These are phyloP conservation scores for Gorsachius magnificus DNA, from an alignment of 2,797 vertebrate species.

Conservation along the genomic window DNA sequence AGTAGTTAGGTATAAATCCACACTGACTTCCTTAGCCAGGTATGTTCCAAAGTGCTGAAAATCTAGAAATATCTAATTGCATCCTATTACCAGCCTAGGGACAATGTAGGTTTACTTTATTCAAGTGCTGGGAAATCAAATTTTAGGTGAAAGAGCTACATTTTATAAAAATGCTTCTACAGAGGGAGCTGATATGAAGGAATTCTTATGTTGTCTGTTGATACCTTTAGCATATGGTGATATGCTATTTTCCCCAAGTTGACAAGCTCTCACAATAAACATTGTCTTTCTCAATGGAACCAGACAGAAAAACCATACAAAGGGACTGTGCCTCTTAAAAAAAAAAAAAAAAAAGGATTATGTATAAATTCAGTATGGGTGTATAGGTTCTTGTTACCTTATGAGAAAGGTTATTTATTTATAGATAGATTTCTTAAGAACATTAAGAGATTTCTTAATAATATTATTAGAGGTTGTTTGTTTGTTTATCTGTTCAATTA, in stretches of 20 bases:
- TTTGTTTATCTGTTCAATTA: slow-evolving; percentile 21
- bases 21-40: neutral
- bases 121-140: neutral
- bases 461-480: neutral
- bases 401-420: neutral
- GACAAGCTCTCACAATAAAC: neutral
- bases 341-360: neutral
- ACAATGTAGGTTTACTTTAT: neutral
- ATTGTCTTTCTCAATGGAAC: neutral
- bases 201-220: neutral
- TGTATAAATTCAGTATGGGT: neutral
- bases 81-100: neutral
- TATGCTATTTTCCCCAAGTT: neutral
- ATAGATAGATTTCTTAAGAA: neutral
- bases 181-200: neutral
- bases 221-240: neutral
- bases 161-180: neutral
- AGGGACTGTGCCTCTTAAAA: neutral
- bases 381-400: neutral
- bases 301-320: neutral
- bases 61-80: neutral
- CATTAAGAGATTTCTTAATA: neutral
- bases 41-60: neutral
- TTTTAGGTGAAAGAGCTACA: neutral
- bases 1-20: neutral